phyloP scores from a whole-genome alignment of 2,888 invertebrate genomes.

The Andrena praecox region DNA sequence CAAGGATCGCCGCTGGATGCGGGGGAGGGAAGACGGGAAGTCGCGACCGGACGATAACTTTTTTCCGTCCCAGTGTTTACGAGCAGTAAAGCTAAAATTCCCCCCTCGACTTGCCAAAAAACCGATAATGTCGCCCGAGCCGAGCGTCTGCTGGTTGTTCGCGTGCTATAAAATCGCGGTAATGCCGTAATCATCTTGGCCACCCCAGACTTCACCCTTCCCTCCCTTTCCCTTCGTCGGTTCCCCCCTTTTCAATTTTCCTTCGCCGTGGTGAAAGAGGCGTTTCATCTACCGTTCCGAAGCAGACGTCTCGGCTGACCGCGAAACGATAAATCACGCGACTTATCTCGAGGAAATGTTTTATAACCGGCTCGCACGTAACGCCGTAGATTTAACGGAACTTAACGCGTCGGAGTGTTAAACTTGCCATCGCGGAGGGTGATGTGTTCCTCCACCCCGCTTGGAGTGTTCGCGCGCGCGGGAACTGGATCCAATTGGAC shows the following conservation, averaged over 20 bases:
- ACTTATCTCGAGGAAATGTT: conserved; percentile 44
- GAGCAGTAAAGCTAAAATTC: conserved; percentile 69
- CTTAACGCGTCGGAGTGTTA: conserved; percentile 15
- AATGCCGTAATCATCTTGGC: conserved; percentile 59
- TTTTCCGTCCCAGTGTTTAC: conserved; percentile 69
- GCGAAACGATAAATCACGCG: conserved; percentile 42
- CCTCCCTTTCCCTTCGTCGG: conserved; percentile 8
- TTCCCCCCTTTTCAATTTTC: conserved; percentile 40
- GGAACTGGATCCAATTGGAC: neutral
- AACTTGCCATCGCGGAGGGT: neutral
- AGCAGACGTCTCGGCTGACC: conserved; percentile 11
- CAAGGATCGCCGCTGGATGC: conserved; percentile 33
- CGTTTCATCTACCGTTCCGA: conserved; percentile 21
- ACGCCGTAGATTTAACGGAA: conserved; percentile 5
- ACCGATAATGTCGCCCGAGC: conserved; percentile 68
- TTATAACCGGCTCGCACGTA: conserved; percentile 22
- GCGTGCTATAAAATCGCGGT: conserved; percentile 64
- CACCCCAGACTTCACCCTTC: neutral
- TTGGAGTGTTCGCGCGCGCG: no score
- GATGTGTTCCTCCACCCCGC: no score
- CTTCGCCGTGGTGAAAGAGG: neutral
- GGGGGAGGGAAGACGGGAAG: conserved; percentile 43
- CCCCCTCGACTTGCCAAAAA: conserved; percentile 66
- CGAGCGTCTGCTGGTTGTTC: conserved; percentile 66
- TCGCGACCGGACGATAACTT: conserved; percentile 66